phyloP scores from a whole-genome alignment of 2,113 vertebrate genomes.

The Ellobius talpinus region DNA sequence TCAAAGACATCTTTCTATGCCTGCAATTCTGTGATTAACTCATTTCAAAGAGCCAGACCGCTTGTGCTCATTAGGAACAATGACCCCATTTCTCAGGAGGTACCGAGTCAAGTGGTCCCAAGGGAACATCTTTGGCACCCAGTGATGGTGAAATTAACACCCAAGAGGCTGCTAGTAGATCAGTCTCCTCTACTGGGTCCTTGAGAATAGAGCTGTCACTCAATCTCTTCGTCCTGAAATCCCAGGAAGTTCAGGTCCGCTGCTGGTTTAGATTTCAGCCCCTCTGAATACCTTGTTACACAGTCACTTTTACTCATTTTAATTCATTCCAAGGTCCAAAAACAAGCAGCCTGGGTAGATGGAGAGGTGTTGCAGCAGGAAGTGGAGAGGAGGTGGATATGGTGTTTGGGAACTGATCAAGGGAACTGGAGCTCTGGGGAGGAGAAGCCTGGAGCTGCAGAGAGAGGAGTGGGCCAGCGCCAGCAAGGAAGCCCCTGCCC shows the following conservation, averaged over 20 bases:
- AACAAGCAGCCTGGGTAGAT: constrained; percentile 45
- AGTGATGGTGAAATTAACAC: constrained; percentile 71
- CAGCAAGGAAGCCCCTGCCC: neutral
- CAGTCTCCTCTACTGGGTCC: neutral
- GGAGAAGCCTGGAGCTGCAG: neutral
- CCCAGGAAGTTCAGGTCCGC: constrained; percentile 43
- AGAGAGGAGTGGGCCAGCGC: neutral
- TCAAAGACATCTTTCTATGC: constrained; percentile 59
- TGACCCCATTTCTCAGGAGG: constrained; percentile 71
- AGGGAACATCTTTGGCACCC: constrained; percentile 72
- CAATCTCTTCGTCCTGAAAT: constrained; percentile 63
- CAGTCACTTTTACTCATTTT: neutral
- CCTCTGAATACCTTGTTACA: constrained; percentile 61
- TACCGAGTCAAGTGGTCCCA: constrained; percentile 7
- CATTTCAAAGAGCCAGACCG: constrained; percentile 63
- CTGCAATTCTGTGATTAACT: constrained; percentile 68
- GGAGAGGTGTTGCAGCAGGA: too few species aligned
- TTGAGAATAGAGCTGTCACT: constrained; percentile 43
- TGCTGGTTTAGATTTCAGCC: constrained; percentile 57
- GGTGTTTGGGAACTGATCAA: neutral
- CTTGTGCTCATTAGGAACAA: constrained; percentile 61
- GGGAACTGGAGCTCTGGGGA: neutral
- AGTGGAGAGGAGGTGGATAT: neutral
- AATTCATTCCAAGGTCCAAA: constrained; percentile 42
- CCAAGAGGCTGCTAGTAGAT: neutral